phyloP scores from a whole-genome alignment of 2,888 invertebrate species.

The Drosophila kambysellisi region DNA sequence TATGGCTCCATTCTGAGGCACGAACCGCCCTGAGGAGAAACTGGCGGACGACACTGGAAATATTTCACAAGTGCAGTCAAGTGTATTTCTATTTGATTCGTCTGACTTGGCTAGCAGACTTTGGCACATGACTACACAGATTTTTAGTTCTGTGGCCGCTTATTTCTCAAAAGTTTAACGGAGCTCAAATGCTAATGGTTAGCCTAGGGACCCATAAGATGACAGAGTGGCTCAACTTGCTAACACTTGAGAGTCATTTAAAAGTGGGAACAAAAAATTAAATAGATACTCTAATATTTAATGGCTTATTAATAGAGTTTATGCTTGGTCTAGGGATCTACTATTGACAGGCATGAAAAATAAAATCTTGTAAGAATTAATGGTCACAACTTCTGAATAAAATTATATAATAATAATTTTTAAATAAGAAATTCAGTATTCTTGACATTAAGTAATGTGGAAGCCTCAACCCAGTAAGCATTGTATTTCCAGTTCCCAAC shows the following conservation, averaged over 20 bases:
- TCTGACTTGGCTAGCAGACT: conserved; percentile 21
- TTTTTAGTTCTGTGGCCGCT: conserved; percentile 34
- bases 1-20: conserved; percentile 36
- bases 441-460: neutral
- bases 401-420: neutral
- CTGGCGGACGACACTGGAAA: conserved; percentile 52
- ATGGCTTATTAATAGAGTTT: conserved; percentile 5
- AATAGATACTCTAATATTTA: neutral
- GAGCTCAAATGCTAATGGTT: conserved; percentile 49
- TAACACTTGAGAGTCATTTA: conserved; percentile 1
- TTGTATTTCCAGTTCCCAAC: neutral
- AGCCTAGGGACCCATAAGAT: conserved; percentile 38
- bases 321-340: neutral
- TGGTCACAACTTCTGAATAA: neutral
- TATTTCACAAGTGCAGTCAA: conserved; percentile 59
- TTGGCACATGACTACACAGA: conserved; percentile 46
- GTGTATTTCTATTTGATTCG: conserved; percentile 59
- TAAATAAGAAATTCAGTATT: neutral
- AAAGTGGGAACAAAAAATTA: neutral
- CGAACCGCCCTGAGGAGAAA: conserved; percentile 30
- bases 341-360: neutral
- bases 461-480: conserved; percentile 18
- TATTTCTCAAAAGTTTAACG: conserved; percentile 42
- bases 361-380: neutral
- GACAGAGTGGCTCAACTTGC: conserved; percentile 1